Conservation (phyloP, 2,888 invertebrate genomes). For the Drosophila lutescens region DNA sequence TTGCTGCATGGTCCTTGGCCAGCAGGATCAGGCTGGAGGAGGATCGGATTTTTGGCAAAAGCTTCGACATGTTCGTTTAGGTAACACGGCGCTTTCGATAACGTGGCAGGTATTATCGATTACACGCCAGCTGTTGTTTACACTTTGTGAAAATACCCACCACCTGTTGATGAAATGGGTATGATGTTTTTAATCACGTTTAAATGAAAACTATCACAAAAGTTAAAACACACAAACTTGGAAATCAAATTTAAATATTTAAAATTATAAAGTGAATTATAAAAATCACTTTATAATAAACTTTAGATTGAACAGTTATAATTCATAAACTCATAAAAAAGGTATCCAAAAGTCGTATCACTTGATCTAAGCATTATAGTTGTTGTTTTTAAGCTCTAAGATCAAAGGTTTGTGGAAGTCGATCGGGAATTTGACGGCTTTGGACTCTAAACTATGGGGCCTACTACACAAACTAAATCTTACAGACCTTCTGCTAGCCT, state of each 20-base stretch:
- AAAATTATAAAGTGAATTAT: no score
- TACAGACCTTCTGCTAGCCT: constrained; percentile 77
- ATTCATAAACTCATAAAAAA: no score
- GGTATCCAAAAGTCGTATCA: constrained; percentile 1
- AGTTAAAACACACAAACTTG: background rate
- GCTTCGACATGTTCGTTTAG: constrained; percentile 58
- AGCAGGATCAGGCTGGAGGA: constrained; percentile 88
- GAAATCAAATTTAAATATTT: background rate
- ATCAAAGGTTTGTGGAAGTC: constrained; percentile 52
- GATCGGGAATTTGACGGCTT: background rate
- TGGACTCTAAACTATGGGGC: constrained; percentile 12
- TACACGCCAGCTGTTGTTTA: constrained; percentile 12
- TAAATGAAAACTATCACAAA: background rate
- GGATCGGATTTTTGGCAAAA: constrained; percentile 86
- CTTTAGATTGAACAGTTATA: no score
- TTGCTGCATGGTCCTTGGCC: constrained; percentile 73
- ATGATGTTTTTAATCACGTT: background rate
- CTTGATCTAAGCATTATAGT: background rate
- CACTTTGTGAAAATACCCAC: background rate
- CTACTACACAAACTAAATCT: background rate
- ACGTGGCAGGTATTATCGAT: constrained; percentile 8
- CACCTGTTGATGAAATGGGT: constrained; percentile 4
- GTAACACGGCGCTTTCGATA: constrained; percentile 26
- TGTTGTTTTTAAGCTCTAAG: constrained; percentile 7
- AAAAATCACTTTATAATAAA: no score